Evolutionary conservation across 2,888 invertebrate species (phyloP).

Genomic region (Calliscelio sp.): DNA sequence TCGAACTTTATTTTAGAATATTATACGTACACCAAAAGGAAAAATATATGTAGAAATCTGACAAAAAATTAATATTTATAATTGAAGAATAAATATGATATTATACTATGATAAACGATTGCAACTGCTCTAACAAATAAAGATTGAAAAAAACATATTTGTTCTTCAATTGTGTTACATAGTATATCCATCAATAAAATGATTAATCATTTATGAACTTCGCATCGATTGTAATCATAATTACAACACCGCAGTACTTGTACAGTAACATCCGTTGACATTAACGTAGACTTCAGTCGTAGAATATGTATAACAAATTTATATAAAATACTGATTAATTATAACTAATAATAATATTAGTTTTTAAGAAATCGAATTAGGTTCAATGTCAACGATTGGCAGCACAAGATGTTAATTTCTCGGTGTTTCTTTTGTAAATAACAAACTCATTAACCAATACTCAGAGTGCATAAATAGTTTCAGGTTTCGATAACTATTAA

Average conservation of each 20-base stretch:
- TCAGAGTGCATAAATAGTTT: slow-evolving; percentile 51
- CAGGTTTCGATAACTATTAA: slow-evolving; percentile 27
- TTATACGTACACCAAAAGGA: too few relatives aligned
- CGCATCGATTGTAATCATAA: slow-evolving; percentile 12
- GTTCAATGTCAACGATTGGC: slow-evolving; percentile 49
- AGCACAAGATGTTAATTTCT: slow-evolving; percentile 36
- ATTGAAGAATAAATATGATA: too few relatives aligned
- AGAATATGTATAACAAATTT: slow-evolving; percentile 44
- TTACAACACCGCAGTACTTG: slow-evolving; percentile 28
- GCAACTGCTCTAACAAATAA: too few relatives aligned
- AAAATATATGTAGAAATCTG: too few relatives aligned
- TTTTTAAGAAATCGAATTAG: slow-evolving; percentile 56
- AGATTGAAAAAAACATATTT: too few relatives aligned
- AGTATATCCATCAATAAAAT: too few relatives aligned
- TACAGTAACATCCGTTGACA: slow-evolving; percentile 39
- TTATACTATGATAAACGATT: too few relatives aligned
- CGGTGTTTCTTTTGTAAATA: slow-evolving; percentile 57
- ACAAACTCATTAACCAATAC: slow-evolving; percentile 42
- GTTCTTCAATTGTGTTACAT: too few relatives aligned
- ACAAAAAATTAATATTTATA: too few relatives aligned
- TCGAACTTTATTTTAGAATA: too few relatives aligned
- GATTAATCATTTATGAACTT: too few relatives aligned
- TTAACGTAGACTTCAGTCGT: slow-evolving; percentile 37
- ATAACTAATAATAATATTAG: slow-evolving; percentile 35
- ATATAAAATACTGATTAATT: slow-evolving; percentile 15